Evolutionary conservation across 2,888 invertebrate genomes (phyloP), one percentile per base, ranked within the genome.

Genomic region (Thecophora atra): DNA sequence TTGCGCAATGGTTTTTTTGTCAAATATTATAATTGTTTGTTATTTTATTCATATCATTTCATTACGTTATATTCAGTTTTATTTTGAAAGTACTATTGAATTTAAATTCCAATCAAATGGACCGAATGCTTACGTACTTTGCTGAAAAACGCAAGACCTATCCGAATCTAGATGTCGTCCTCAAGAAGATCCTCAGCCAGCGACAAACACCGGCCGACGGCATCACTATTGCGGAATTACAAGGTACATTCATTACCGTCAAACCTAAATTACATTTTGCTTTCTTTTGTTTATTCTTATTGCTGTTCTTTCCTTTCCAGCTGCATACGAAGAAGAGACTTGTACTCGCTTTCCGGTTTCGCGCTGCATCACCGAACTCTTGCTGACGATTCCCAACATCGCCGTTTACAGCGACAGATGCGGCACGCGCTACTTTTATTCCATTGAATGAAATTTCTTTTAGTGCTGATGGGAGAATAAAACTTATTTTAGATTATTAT

Each of bases 381-480:
- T 70, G 70, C 37, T 70, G 62, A 70, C 70, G 21, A 70, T 70
- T 17, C 70, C 70, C 15, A 62, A 70, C 62, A 42, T 70, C 21
- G 70, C 70, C 37, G 62, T 62, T 37, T 70, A 52, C 51, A 70
- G 70, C 52, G 52, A 70, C 21, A 24, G 15, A 6, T 21, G 44
- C 11, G 70, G 70, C 8, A 70, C 70, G 0, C 70, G 70, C 8
- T 70, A 19, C 37, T 70, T 70, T 54, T 70, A 70, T 63, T 37
- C 51, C 17, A 21, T 70, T 51, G 52, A 52, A 6, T 70, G 21
- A 37, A 37, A 37, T 37, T 37, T 37, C 37, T n/a, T n/a, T n/a
- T n/a, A n/a, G n/a, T n/a, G n/a, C n/a, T n/a, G n/a, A n/a, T n/a
- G n/a, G n/a, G n/a, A n/a, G n/a, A n/a, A n/a, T n/a, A n/a, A n/a